A percentile compares a stretch with the other conserved stretches of the same genome.
Evolutionary conservation across 2,113 vertebrate species (phyloP).

Genomic region (Sporophila hypoxantha): DNA sequence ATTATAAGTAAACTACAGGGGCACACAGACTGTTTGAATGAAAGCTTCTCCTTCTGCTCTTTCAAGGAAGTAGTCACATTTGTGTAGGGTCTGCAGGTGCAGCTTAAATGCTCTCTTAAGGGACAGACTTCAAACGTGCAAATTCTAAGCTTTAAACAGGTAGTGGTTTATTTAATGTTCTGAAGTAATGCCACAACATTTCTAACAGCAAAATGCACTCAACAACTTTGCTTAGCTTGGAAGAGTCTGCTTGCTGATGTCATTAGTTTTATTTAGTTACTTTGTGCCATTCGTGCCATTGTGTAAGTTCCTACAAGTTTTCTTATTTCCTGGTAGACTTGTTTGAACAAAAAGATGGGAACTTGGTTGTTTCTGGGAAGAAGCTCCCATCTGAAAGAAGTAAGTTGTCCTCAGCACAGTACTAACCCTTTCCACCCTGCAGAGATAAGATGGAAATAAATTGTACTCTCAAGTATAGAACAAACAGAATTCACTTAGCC

Average conservation of each 20-base stretch:
- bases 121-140: background rate
- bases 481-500: background rate
- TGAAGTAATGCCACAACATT: background rate
- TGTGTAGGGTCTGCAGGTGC: background rate
- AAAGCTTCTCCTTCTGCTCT: background rate
- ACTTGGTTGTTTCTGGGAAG: background rate
- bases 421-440: background rate
- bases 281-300: background rate
- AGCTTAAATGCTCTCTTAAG: background rate
- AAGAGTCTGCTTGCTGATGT: slow-evolving; percentile 1
- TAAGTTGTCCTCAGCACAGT: background rate
- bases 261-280: background rate
- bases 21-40: background rate
- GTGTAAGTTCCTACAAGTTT: background rate
- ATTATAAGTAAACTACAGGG: background rate
- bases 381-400: background rate
- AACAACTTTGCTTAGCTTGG: background rate
- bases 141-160: background rate
- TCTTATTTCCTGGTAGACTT: background rate
- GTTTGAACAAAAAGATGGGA: background rate
- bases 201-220: background rate
- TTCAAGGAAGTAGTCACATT: background rate
- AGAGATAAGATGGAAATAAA: background rate
- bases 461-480: background rate
- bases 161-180: slow-evolving; percentile 13